phyloP scores from a whole-genome alignment of 2,113 vertebrate species.

The Rousettus leschenaultii region DNA sequence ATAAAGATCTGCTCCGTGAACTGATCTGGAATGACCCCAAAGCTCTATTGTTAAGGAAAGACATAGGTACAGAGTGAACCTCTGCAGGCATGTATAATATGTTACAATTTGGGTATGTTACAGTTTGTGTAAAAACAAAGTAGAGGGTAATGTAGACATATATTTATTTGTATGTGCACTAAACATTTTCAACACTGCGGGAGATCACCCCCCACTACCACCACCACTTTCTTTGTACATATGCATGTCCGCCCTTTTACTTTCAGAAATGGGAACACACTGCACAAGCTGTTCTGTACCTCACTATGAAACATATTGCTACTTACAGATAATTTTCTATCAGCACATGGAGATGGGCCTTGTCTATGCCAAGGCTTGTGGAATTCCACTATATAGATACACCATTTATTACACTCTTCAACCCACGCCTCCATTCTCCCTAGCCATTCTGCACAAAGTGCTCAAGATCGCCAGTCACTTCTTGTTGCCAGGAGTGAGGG shows the following conservation, averaged over 20 bases:
- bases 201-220: not conserved
- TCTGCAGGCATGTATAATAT: not conserved
- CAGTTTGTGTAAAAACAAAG: slow-evolving; percentile 13
- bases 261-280: slow-evolving; percentile 4
- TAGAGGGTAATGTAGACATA: not conserved
- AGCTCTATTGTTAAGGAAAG: not conserved
- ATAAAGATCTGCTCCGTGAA: not conserved
- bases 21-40: not conserved
- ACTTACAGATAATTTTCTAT: not conserved
- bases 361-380: not conserved
- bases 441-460: not conserved
- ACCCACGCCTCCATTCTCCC: not conserved
- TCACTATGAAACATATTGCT: slow-evolving; percentile 20
- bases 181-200: not conserved
- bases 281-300: not conserved
- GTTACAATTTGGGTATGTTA: not conserved
- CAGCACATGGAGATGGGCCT: not conserved
- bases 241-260: not conserved
- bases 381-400: not conserved
- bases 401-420: not conserved
- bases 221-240: not conserved
- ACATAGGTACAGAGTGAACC: not conserved
- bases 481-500: not conserved
- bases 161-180: not conserved
- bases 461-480: not conserved